Evolutionary conservation across 2,113 vertebrate species (phyloP), one percentile per base, ranked within the genome.

Genomic region (Oxygymnocypris stewartii): DNA sequence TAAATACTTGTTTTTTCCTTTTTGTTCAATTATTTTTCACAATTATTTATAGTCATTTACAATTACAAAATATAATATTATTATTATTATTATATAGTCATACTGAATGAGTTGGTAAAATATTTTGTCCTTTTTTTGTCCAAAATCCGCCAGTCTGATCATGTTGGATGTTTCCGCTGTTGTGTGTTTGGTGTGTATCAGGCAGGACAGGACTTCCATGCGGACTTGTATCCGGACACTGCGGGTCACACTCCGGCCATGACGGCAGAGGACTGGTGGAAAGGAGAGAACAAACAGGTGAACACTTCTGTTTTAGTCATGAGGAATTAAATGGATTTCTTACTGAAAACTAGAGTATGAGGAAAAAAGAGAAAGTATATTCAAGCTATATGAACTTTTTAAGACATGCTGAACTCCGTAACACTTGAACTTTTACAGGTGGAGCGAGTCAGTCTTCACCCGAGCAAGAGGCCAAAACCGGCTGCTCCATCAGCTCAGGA

Each of bases 141-240:
- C 9, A 63, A 63, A 28, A 63, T 63, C 59, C 11, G 10, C 4
- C n/a, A 25, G 4, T 28, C 61, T 65, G 25, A 65, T 1, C 23
- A 63, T 4, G 28, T 63, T 25, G 25, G 63, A 65, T 63, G 61
- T 25, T 63, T 63, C 25, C 23, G 20, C 20, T 20, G 4, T 28
- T 65, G 11, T 63, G 25, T 73, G 37, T 6, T 63, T 6, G 74
- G 59, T 88, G 69, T 81, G 31, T 84, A 31, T 82, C 92, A 97
- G 95, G 93, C 96, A 2, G 88, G 93, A 4, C 95, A 96, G 79
- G 97, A 99, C 76, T 98, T 99, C 90, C 96, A 98, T 0, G 94
- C 95, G 0, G 98, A 99, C 88, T 92, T 99, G 86, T 99, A 96
- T 90, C 97, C 97, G 0, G 95, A 98, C 88, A 96, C 97, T 0